Base-by-base conservation (phyloP, 64 coral and sea anemone genomes). In the Stichodactyla mertensii region DNA sequence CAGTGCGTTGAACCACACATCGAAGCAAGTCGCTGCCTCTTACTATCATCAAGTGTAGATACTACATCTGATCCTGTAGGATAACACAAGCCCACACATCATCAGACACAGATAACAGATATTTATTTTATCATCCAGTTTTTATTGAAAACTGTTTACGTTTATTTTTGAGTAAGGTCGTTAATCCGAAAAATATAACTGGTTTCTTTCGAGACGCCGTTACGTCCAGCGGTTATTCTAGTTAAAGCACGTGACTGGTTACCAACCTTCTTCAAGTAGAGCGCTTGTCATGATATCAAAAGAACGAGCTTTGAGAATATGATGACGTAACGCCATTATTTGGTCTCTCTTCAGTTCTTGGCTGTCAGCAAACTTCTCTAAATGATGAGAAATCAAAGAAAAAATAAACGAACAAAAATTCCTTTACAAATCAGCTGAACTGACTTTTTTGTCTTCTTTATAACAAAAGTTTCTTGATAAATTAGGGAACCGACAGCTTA, bases 211-310 rank as follows among this genome's bases (percentile, higher is more conserved):
- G 1, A 45, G 36, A 45, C 36, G 62, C 23, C 62, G 19, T 66
- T 66, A 2, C 4, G 18, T 9, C 19, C 18, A 66, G 62, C 10
- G 58, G 58, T 16, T 61, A 45, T 61, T 13, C 13, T 13, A 12
- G 4, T 13, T 66, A n/a, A 66, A 66, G 22, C 62, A n/a, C 11
- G 3, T n/a, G 19, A n/a, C 62, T 22, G 2, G 19, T n/a, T n/a
- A 66, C 89, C 23, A 83, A 95, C 93, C 93, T 69, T 88, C 90
- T 83, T 60, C 59, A 9, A 55, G 57, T 5, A 95, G 77, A 51
- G 85, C 85, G 13, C 84, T 92, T 55, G 87, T 88, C 28, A 98
- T 55, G 18, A 92, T 74, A 61, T 98, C 96, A 64, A 92, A 92
- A 57, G 87, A 86, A 55, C 82, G 53, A 87, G 92, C 92, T 84